Evolutionary conservation across 2,113 vertebrate species (phyloP).

Genomic region (Meleagris gallopavo): DNA sequence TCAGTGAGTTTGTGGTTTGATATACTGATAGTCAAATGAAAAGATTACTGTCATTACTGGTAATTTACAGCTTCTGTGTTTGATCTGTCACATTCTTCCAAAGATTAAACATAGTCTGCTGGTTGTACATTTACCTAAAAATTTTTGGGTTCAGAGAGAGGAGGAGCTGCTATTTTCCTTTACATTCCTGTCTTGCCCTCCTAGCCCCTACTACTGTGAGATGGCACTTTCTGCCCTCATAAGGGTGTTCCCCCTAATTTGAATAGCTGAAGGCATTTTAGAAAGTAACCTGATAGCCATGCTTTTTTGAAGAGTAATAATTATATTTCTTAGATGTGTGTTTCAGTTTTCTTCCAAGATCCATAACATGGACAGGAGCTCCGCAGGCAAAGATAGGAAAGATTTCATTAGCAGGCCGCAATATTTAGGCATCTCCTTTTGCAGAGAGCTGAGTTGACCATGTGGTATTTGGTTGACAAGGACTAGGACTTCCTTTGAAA

Average conservation of each 20-base stretch:
- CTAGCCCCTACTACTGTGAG: neutral
- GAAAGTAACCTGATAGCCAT: slow-evolving; percentile 16
- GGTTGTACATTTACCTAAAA: slow-evolving; percentile 31
- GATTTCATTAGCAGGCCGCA: neutral
- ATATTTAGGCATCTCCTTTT: slow-evolving; percentile 19
- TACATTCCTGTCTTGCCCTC: neutral
- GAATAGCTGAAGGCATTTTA: slow-evolving; percentile 23
- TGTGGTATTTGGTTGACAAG: neutral
- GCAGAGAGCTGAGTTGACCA: neutral
- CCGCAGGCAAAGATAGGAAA: neutral
- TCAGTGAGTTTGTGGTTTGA: slow-evolving; percentile 55
- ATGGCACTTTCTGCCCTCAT: neutral
- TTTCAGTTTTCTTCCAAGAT: slow-evolving; percentile 12
- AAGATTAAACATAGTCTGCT: slow-evolving; percentile 30
- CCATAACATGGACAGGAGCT: neutral
- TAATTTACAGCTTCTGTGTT: slow-evolving; percentile 52
- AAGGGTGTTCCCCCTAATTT: neutral
- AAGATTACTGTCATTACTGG: slow-evolving; percentile 42
- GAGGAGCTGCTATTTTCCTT: slow-evolving; percentile 6
- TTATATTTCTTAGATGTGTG: slow-evolving; percentile 19
- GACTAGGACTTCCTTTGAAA: slow-evolving; percentile 5
- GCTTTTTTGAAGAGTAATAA: slow-evolving; percentile 30
- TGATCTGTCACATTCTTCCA: slow-evolving; percentile 45
- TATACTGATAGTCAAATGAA: slow-evolving; percentile 50
- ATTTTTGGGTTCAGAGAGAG: slow-evolving; percentile 18